Percentiles rank a stretch among this genome's conserved stretches.
Conservation (phyloP, 2,113 vertebrate genomes). For the Nematolebias whitei region DNA sequence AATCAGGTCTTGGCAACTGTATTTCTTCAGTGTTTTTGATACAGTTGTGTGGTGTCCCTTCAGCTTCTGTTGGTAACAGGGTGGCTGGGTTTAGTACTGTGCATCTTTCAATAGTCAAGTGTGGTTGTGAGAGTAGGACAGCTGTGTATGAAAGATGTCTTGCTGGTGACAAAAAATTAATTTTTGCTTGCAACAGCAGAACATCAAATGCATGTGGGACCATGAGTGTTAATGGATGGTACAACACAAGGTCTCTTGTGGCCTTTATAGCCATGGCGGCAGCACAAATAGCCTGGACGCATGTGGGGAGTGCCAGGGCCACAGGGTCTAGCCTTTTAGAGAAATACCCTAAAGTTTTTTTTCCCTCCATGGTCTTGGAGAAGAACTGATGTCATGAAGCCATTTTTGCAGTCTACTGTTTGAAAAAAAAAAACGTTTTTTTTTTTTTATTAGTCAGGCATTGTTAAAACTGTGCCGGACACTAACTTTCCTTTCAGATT, state of each 20-base stretch:
- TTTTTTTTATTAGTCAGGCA: neutral
- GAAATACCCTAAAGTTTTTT: neutral
- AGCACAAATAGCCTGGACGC: neutral
- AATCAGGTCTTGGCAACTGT: neutral
- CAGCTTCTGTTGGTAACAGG: neutral
- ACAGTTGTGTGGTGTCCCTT: neutral
- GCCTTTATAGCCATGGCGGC: neutral
- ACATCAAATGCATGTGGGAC: neutral
- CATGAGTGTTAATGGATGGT: neutral
- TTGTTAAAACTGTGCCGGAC: rapidly evolving
- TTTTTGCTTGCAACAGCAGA: neutral
- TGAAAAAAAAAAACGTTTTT: neutral
- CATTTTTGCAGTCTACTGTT: neutral
- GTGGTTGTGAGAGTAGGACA: neutral
- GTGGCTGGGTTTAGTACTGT: neutral
- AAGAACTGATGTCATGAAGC: neutral
- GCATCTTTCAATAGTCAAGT: neutral
- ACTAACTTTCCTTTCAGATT: neutral
- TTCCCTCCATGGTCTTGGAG: neutral
- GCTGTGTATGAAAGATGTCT: neutral
- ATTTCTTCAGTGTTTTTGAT: neutral
- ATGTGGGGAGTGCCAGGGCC: neutral
- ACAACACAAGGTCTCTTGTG: neutral
- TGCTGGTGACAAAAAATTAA: neutral
- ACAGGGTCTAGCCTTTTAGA: neutral